Percentiles rank a stretch among this genome's conserved stretches.
Conservation (phyloP, 2,797 vertebrate genomes). For the Leptatherina wallacei region DNA sequence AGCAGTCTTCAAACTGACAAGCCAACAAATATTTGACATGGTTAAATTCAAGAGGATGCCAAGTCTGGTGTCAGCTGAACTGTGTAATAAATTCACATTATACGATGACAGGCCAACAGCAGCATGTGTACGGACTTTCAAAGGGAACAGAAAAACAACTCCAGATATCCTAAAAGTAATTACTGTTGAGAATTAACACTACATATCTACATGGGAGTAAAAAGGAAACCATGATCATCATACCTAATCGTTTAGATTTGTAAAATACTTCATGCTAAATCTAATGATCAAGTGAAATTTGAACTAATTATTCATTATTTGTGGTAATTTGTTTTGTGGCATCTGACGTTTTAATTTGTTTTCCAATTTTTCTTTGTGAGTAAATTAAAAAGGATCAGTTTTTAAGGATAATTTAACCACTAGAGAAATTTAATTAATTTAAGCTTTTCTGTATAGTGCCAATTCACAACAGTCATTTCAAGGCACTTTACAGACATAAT, state of each 20-base stretch:
- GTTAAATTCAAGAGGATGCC: conserved; percentile 11
- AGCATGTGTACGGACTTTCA: background rate
- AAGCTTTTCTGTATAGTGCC: no score
- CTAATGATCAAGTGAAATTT: background rate
- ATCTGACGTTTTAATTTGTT: no score
- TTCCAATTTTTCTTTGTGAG: no score
- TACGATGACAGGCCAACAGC: background rate
- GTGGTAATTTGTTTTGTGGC: no score
- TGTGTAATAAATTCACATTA: conserved; percentile 35
- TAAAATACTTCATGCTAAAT: background rate
- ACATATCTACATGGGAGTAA: background rate
- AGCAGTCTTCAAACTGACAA: conserved; percentile 13
- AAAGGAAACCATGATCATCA: background rate
- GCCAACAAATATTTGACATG: conserved; percentile 30
- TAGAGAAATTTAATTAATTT: no score
- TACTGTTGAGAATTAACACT: background rate
- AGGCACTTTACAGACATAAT: no score
- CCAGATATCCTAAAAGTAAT: background rate
- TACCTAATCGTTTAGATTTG: no score
- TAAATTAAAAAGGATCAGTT: no score
- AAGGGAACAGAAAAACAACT: background rate
- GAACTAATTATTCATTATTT: no score
- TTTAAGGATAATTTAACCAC: no score
- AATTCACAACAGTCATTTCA: no score
- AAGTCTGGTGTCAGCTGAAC: conserved; percentile 40